These are phyloP conservation scores for Myiozetetes cayanensis DNA, from an alignment of 2,113 vertebrate species.

Conservation along the genomic window DNA sequence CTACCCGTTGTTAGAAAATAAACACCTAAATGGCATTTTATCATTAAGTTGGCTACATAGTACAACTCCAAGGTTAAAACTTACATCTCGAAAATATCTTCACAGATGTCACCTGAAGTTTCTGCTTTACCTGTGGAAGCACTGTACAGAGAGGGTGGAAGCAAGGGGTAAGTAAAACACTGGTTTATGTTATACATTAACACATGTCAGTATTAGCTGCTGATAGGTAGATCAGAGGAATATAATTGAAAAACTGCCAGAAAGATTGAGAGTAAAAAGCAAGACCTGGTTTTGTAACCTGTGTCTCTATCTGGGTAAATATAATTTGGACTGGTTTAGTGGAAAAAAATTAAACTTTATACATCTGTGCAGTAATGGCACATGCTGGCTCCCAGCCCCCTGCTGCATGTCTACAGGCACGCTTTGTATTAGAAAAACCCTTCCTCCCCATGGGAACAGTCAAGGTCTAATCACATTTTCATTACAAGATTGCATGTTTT, in stretches of 20 bases:
- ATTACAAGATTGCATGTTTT: conserved; percentile 25
- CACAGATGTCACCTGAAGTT: background rate
- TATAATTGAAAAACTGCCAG: background rate
- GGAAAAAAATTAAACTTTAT: background rate
- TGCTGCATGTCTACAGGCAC: background rate
- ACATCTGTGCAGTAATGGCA: background rate
- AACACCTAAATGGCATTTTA: background rate
- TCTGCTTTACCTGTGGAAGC: background rate
- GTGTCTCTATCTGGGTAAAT: background rate
- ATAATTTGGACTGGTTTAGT: background rate
- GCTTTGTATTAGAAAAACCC: background rate
- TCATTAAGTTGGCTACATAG: background rate
- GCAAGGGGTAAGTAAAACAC: background rate
- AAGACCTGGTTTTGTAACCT: background rate
- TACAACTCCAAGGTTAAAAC: background rate
- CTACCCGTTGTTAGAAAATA: background rate
- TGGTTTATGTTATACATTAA: background rate
- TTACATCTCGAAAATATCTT: background rate
- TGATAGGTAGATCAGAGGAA: background rate
- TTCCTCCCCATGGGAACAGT: conserved; percentile 26
- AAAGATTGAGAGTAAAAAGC: background rate
- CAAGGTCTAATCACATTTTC: conserved; percentile 48
- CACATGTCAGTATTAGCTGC: background rate
- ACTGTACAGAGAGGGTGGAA: background rate
- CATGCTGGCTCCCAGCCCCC: background rate